These are phyloP conservation scores for Armadillidium nasatum DNA, from an alignment of 1,140 invertebrate species.

Conservation along the genomic window DNA sequence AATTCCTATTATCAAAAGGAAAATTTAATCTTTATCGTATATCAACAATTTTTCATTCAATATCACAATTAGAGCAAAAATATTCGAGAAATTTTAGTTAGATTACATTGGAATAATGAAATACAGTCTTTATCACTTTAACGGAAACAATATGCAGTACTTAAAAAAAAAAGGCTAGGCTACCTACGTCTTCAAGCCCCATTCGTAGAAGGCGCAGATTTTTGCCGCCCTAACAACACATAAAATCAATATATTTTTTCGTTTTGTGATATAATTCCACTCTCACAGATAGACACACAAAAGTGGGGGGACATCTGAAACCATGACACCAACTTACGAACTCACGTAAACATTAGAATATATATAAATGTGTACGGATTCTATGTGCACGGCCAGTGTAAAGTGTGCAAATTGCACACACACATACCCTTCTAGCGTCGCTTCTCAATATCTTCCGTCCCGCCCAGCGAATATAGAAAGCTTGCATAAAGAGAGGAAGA, in stretches of 20 bases:
- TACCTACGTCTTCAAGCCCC: background rate
- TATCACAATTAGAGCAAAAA: background rate
- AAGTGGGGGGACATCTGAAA: background rate
- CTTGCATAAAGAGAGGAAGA: background rate
- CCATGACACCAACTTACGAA: background rate
- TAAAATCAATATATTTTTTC: background rate
- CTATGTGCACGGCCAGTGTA: background rate
- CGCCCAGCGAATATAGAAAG: background rate
- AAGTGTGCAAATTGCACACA: background rate
- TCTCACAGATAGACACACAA: slow-evolving; percentile 9
- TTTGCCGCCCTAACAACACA: slow-evolving; percentile 6
- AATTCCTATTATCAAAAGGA: too few species aligned
- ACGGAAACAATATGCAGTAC: too few species aligned
- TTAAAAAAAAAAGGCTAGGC: background rate
- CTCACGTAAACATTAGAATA: slow-evolving; percentile 8
- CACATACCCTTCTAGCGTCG: background rate
- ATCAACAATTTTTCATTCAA: background rate
- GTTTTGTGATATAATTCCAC: background rate
- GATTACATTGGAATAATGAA: too few species aligned
- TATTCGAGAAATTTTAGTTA: too few species aligned
- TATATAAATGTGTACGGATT: background rate
- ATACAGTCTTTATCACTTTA: too few species aligned
- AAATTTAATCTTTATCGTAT: background rate
- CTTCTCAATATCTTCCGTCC: background rate
- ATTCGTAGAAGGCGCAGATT: background rate